These are phyloP conservation scores for Gryllus longicercus DNA, from an alignment of 2,888 invertebrate species.

Conservation along the genomic window DNA sequence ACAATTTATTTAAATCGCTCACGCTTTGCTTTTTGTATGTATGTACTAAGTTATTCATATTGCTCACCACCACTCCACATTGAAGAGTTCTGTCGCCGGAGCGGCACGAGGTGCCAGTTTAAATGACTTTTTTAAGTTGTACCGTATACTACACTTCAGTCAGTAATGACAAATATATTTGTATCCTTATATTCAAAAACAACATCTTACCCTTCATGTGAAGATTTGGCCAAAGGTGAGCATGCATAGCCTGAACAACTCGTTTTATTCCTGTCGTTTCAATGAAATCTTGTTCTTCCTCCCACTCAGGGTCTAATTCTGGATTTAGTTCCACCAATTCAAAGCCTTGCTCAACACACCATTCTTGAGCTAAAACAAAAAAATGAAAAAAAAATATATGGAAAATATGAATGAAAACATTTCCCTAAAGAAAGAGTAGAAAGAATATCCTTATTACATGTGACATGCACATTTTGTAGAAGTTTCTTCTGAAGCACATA, in stretches of 20 bases:
- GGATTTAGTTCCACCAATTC: slow-evolving; percentile 66
- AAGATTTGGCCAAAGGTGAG: slow-evolving; percentile 70
- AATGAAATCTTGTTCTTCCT: slow-evolving; percentile 53
- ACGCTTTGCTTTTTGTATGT: no score
- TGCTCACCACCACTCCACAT: no score
- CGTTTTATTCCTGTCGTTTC: slow-evolving; percentile 64
- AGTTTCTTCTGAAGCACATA: no score
- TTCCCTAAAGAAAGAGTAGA: neutral
- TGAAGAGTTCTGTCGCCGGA: no score
- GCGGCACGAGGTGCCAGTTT: no score
- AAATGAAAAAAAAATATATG: neutral
- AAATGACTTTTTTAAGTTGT: no score
- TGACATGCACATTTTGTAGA: neutral
- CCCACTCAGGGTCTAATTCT: slow-evolving; percentile 48
- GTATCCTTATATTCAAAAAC: neutral
- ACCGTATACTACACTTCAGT: no score
- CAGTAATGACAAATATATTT: no score
- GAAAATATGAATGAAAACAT: slow-evolving; percentile 19
- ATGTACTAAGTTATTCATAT: no score
- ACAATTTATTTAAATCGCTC: no score
- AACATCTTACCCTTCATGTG: slow-evolving; percentile 54
- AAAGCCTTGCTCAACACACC: slow-evolving; percentile 66
- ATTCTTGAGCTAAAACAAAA: slow-evolving; percentile 52
- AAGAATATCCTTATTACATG: neutral
- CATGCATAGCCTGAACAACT: slow-evolving; percentile 65